Percentiles rank a stretch among this genome's conserved stretches.
These are phyloP conservation scores for Passer montanus DNA, from an alignment of 2,113 vertebrate species.

Conservation along the genomic window DNA sequence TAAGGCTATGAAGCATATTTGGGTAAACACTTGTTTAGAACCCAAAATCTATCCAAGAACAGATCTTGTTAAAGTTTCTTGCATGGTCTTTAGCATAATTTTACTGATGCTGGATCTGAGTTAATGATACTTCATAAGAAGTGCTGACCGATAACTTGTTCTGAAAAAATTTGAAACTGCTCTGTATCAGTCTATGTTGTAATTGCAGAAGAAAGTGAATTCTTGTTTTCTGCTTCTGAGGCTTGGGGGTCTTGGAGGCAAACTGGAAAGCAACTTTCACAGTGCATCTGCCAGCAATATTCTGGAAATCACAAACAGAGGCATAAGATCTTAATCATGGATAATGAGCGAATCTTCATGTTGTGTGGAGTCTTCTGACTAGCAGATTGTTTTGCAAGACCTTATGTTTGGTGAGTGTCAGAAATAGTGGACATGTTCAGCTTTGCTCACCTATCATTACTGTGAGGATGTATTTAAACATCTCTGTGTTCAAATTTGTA, in stretches of 20 bases:
- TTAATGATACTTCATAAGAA: not conserved
- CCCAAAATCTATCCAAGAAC: not conserved
- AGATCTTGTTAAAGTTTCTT: not conserved
- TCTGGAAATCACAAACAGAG: not conserved
- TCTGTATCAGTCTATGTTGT: not conserved
- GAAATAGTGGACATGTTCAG: not conserved
- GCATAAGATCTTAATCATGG: not conserved
- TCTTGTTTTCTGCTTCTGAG: not conserved
- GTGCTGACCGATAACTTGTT: not conserved
- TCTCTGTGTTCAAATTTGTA: not conserved
- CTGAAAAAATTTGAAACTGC: not conserved
- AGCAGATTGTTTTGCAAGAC: not conserved
- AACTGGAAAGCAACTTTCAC: not conserved
- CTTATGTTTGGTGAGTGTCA: not conserved
- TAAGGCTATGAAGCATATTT: not conserved
- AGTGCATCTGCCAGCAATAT: not conserved
- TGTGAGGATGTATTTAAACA: not conserved
- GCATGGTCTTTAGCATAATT: not conserved
- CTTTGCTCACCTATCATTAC: not conserved
- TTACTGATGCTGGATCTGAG: not conserved
- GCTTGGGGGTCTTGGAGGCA: not conserved
- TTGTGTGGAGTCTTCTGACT: not conserved
- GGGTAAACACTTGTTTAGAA: not conserved
- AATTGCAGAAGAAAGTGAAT: not conserved
- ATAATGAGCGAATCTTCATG: not conserved